These are phyloP conservation scores for Argentina silus DNA, from an alignment of 2,797 vertebrate species.

Conservation along the genomic window DNA sequence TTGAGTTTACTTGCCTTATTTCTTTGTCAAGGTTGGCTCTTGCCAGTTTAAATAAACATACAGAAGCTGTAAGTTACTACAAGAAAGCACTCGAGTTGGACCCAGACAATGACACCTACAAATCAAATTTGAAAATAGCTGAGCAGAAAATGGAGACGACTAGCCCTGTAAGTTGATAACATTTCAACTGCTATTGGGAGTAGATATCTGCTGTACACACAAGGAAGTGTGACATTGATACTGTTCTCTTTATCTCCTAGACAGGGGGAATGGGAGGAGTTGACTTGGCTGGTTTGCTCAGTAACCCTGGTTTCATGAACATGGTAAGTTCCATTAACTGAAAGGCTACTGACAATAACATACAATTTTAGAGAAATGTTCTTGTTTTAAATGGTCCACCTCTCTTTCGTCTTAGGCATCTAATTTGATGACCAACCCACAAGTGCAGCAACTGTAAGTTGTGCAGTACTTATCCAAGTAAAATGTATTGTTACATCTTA, in stretches of 20 bases:
- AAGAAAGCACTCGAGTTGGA: constrained; percentile 94
- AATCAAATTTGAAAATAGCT: constrained; percentile 91
- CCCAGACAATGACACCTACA: constrained; percentile 94
- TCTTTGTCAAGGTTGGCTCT: constrained; percentile 84
- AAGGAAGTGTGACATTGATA: neutral
- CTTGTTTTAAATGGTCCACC: neutral
- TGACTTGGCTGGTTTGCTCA: constrained; percentile 90
- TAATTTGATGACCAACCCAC: constrained; percentile 93
- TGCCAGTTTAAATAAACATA: constrained; percentile 91
- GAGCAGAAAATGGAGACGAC: constrained; percentile 93
- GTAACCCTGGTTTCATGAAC: constrained; percentile 95
- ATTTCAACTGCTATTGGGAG: neutral
- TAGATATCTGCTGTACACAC: neutral
- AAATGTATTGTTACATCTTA: too few species aligned
- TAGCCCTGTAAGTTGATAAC: constrained; percentile 81
- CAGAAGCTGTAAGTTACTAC: constrained; percentile 89
- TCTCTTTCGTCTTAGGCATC: constrained; percentile 81
- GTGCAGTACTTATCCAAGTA: neutral
- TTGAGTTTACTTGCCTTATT: neutral
- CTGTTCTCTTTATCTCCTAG: constrained; percentile 60
- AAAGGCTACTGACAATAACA: neutral
- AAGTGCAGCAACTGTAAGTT: constrained; percentile 95
- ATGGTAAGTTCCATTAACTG: constrained; percentile 80
- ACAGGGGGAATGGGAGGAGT: constrained; percentile 88
- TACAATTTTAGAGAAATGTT: neutral